Conservation (phyloP, 2,888 invertebrate species). For the Ormia ochracea region DNA sequence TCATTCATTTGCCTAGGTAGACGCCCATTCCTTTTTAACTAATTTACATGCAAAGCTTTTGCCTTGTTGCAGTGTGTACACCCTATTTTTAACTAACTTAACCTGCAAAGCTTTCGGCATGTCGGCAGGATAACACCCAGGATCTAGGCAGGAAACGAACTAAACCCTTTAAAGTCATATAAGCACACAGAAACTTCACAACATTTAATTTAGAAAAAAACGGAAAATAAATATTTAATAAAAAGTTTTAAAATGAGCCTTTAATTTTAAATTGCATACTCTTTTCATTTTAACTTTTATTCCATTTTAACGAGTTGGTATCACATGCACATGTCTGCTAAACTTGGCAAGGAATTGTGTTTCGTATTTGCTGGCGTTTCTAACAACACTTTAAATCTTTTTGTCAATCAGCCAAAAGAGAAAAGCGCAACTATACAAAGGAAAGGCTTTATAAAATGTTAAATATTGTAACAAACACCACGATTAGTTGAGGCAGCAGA, state of each 20-base stretch:
- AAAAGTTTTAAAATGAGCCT: neutral
- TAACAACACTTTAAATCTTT: constrained; percentile 56
- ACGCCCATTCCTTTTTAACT: no score
- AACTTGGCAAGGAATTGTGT: constrained; percentile 27
- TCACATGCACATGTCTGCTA: neutral
- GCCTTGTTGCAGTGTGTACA: no score
- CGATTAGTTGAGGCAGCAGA: constrained; percentile 12
- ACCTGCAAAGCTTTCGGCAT: no score
- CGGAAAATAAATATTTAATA: no score
- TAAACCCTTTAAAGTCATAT: no score
- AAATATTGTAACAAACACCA: constrained; percentile 33
- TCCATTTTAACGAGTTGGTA: neutral
- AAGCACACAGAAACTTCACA: neutral
- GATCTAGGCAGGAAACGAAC: no score
- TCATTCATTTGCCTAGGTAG: no score
- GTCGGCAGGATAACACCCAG: no score
- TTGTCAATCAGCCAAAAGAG: constrained; percentile 57
- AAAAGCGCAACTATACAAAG: neutral
- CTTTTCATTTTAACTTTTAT: neutral
- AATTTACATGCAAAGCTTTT: no score
- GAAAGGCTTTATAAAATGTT: constrained; percentile 13
- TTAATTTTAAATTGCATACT: neutral
- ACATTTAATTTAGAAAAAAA: neutral
- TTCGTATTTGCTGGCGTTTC: constrained; percentile 27
- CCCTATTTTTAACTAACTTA: no score